Evolutionary conservation across 2,113 vertebrate species (phyloP).

Genomic region (Mustela lutreola): DNA sequence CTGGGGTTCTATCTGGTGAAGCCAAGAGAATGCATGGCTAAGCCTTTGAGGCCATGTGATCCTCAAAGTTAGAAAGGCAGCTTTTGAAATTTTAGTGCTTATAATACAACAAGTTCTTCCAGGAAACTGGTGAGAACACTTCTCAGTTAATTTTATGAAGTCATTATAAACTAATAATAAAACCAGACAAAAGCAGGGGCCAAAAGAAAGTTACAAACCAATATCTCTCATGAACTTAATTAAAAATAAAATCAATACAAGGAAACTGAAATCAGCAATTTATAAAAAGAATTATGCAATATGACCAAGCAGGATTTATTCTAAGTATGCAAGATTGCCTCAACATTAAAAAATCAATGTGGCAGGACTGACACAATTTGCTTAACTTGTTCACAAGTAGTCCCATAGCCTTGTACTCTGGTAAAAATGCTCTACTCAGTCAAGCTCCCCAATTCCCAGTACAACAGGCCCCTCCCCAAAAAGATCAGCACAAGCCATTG

Average conservation of each 20-base stretch:
- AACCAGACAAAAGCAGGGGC: neutral
- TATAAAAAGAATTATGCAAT: neutral
- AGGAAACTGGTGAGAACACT: neutral
- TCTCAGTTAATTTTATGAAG: neutral
- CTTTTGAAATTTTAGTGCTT: slow-evolving; percentile 17
- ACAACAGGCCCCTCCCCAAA: neutral
- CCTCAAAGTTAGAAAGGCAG: neutral
- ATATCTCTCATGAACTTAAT: neutral
- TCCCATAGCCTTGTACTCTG: neutral
- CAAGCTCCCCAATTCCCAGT: neutral
- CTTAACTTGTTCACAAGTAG: neutral
- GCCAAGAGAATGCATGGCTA: neutral
- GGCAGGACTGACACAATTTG: neutral
- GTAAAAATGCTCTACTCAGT: neutral
- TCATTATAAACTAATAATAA: neutral
- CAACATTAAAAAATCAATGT: neutral
- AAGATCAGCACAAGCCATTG: neutral
- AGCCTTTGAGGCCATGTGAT: neutral
- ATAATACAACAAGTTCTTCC: neutral
- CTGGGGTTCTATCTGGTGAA: neutral
- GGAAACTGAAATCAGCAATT: neutral
- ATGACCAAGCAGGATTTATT: neutral
- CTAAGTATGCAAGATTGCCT: neutral
- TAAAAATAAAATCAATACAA: neutral
- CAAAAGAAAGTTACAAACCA: neutral